These are phyloP conservation scores for Gobius niger DNA, from an alignment of 2,113 vertebrate species.

Conservation along the genomic window DNA sequence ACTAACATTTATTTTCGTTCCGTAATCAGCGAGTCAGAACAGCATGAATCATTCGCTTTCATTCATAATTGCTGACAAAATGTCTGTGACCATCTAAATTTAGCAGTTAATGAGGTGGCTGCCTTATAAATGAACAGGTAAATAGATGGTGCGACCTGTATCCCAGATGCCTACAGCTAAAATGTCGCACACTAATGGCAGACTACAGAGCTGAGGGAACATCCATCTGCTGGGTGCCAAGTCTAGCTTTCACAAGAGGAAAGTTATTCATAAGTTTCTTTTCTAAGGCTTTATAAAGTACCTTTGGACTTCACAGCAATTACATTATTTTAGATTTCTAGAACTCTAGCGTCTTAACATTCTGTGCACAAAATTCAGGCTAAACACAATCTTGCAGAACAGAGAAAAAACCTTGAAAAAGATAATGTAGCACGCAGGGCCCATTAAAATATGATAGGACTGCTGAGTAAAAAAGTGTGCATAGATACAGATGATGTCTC, in stretches of 20 bases:
- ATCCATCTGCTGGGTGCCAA: not conserved
- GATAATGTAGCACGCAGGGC: no score
- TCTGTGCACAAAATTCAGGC: no score
- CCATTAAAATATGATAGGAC: no score
- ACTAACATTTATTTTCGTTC: slow-evolving; percentile 14
- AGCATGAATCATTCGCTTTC: slow-evolving; percentile 9
- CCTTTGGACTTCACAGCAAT: no score
- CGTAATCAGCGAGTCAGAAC: slow-evolving; percentile 2
- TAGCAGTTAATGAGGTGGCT: not conserved
- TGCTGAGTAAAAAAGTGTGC: no score
- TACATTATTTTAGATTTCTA: no score
- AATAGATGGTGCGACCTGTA: not conserved
- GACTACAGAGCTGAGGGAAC: not conserved
- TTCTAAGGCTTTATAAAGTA: no score
- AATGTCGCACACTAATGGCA: not conserved
- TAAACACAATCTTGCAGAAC: no score
- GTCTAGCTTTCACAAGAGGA: not conserved
- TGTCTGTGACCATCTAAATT: slow-evolving; percentile 9
- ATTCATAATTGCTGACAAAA: slow-evolving; percentile 10
- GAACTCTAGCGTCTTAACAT: no score
- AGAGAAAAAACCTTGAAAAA: no score
- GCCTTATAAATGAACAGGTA: slow-evolving; percentile 16
- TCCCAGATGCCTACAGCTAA: not conserved
- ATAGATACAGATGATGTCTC: no score
- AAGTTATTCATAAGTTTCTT: not conserved